A percentile compares a stretch with the other conserved stretches of the same genome.
Evolutionary conservation across 2,113 vertebrate species (phyloP).

Genomic region (Rhegmatorhina hoffmannsi): DNA sequence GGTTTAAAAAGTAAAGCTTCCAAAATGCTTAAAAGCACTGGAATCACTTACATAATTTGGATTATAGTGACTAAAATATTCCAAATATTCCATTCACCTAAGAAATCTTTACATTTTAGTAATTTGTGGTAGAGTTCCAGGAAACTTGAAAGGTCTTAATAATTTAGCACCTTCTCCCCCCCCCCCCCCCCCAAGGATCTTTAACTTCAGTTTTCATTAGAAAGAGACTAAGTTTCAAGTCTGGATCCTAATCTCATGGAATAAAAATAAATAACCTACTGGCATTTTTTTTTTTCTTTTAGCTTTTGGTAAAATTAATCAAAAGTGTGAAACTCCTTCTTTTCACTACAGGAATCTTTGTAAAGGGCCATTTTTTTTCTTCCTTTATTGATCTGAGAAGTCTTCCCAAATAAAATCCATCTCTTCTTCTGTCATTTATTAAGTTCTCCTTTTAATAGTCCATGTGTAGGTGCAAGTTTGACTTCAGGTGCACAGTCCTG

Average conservation of each 20-base stretch:
- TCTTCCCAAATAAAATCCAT: background rate
- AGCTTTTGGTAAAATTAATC: background rate
- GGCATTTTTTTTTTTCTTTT: background rate
- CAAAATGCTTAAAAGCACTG: background rate
- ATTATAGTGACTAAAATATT: background rate
- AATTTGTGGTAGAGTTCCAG: background rate
- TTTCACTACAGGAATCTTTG: background rate
- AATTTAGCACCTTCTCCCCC: background rate
- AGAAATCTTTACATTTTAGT: background rate
- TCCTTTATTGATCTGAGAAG: background rate
- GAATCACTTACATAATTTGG: background rate
- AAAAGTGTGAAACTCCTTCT: background rate
- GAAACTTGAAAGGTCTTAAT: background rate
- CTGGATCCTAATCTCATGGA: background rate
- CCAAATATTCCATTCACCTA: background rate
- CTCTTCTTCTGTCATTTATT: background rate
- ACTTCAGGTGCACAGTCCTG: conserved; percentile 62
- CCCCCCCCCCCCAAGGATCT: background rate
- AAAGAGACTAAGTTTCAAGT: background rate
- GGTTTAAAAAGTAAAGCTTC: background rate
- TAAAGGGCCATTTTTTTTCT: background rate
- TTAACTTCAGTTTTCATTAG: background rate
- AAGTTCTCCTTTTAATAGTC: conserved; percentile 18
- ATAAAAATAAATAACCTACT: background rate
- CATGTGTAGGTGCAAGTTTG: conserved; percentile 35